These are phyloP conservation scores for Nymphicus hollandicus DNA, from an alignment of 2,113 vertebrate genomes.

Conservation along the genomic window DNA sequence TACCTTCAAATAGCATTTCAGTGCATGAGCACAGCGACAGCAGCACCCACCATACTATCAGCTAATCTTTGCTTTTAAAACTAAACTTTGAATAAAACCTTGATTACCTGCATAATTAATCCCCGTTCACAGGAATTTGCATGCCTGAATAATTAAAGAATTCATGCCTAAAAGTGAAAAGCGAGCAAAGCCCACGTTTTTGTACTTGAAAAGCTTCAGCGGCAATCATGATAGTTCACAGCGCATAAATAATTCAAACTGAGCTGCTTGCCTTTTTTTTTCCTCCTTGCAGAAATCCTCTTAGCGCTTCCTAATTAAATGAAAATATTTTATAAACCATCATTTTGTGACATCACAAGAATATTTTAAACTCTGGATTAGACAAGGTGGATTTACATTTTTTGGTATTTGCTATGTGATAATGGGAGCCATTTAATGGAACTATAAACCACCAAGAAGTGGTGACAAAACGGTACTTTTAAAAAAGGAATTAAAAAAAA, in stretches of 20 bases:
- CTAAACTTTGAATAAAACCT: neutral
- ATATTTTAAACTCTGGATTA: slow-evolving; percentile 23
- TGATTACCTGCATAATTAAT: slow-evolving; percentile 36
- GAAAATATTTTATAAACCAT: slow-evolving; percentile 46
- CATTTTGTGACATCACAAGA: slow-evolving; percentile 39
- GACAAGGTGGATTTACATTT: slow-evolving; percentile 1
- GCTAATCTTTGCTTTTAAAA: neutral
- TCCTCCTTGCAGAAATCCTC: slow-evolving; percentile 27
- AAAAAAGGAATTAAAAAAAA: neutral
- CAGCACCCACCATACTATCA: neutral
- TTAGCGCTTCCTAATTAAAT: slow-evolving; percentile 54
- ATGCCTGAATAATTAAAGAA: slow-evolving; percentile 26
- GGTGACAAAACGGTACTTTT: rapidly evolving
- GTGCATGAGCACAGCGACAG: neutral
- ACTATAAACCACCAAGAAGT: neutral
- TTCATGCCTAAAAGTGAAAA: neutral
- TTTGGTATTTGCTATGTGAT: rapidly evolving
- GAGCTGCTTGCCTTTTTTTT: neutral
- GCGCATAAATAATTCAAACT: slow-evolving; percentile 29
- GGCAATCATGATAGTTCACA: neutral
- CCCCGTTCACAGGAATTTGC: neutral
- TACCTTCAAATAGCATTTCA: neutral
- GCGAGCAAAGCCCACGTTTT: neutral
- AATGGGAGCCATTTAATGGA: neutral
- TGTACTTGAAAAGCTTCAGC: neutral